Base-by-base conservation (phyloP, 2,797 vertebrate genomes). In the Cygnus olor region DNA sequence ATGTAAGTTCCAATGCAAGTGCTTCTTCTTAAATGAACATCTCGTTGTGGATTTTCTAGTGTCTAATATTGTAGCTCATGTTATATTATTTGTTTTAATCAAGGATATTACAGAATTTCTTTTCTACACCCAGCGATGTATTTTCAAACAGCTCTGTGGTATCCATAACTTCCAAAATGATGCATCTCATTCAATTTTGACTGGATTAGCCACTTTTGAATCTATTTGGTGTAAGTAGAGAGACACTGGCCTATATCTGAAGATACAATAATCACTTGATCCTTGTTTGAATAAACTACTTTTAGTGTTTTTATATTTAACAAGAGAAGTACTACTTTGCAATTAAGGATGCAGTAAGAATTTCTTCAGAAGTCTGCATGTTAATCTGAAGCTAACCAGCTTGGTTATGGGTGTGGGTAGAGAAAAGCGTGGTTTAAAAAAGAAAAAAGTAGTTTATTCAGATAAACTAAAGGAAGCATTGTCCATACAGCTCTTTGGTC, bases 11-110 rank as follows among this genome's bases (percentile, higher is more conserved):
- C 56, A 63, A 32, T 40, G 51, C 32, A 94, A 86, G 78, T 47
- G n/a, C 47, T 44, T 77, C 66, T 2, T 10, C 85, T 90, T 86
- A 94, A 95, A 95, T 64, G 70, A 95, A 38, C 80, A 82, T 88
- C 85, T 65, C 51, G 63, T 18, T 42, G 47, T 88, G 66, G 63
- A 88, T 70, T 90, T 73, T 86, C 58, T 82, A 69, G 12, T 89
- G 72, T 57, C 76, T 92, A 25, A 5, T 47, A 56, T 0, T 10
- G 5, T 18, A 93, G 24, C 49, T 78, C 40, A 88, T 13, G 11
- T 10, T 81, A 8, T 14, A 51, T 15, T 54, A 27, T 47, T 74
- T 63, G 20, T 91, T 90, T 90, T 61, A 25, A 0, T 34, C 15
- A 61, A 78, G 42, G 22, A 22, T 85, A n/a, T 74, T 74, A 61